These are phyloP conservation scores for Orius insidiosus DNA, from an alignment of 1,140 invertebrate genomes.

Conservation along the genomic window DNA sequence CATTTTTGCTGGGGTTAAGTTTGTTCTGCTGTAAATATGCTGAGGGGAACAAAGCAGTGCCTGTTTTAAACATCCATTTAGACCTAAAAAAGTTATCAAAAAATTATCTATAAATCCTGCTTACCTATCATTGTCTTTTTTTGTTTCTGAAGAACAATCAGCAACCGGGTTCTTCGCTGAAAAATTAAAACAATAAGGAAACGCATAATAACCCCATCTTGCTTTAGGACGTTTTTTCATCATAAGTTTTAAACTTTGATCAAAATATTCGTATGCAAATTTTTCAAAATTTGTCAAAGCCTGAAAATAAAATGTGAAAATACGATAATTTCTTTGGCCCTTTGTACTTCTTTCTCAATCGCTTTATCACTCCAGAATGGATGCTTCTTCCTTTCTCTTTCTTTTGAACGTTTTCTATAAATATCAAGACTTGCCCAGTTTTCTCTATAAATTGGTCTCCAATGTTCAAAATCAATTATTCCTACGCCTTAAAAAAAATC, in stretches of 20 bases:
- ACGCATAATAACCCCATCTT: slow-evolving; percentile 64
- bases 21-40: slow-evolving; percentile 38
- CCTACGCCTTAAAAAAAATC: slow-evolving; percentile 34
- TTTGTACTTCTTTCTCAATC: slow-evolving; percentile 34
- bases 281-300: slow-evolving; percentile 38
- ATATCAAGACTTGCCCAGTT: slow-evolving; percentile 45
- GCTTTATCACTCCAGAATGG: slow-evolving; percentile 34
- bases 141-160: slow-evolving; percentile 32
- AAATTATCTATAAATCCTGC: slow-evolving; percentile 5
- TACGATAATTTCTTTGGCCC: too few species aligned
- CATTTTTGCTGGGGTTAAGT: slow-evolving; percentile 28
- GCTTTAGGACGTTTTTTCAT: slow-evolving; percentile 43
- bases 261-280: slow-evolving; percentile 42
- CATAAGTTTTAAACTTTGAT: slow-evolving; percentile 40
- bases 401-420: slow-evolving; percentile 42
- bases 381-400: slow-evolving; percentile 40
- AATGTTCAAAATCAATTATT: slow-evolving; percentile 69
- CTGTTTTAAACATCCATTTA: slow-evolving; percentile 43
- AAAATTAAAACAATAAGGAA: slow-evolving; percentile 62
- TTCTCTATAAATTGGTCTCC: slow-evolving; percentile 57
- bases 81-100: slow-evolving; percentile 30
- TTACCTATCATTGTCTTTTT: slow-evolving; percentile 45
- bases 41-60: slow-evolving; percentile 42
- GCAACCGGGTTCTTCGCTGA: slow-evolving; percentile 30
- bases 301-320: slow-evolving; percentile 22